A percentile compares a stretch with the other conserved stretches of the same genome.
These are phyloP conservation scores for Dasyprocta punctata DNA, from an alignment of 2,113 vertebrate genomes.

Conservation along the genomic window DNA sequence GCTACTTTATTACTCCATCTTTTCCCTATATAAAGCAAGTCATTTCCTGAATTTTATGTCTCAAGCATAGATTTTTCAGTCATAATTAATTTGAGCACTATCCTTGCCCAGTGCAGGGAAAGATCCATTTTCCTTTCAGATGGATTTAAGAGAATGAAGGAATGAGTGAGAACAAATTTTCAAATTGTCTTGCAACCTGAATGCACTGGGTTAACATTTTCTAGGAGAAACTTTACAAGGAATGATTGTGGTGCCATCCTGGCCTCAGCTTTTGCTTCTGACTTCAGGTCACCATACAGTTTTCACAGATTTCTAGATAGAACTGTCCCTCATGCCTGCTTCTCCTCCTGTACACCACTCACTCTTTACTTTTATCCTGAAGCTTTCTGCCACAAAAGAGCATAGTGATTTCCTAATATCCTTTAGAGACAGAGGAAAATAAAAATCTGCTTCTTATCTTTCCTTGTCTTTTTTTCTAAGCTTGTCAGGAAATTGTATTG, in stretches of 20 bases:
- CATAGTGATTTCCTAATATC: not conserved
- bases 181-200: accelerated
- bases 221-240: not conserved
- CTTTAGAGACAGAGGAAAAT: not conserved
- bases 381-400: not conserved
- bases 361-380: not conserved
- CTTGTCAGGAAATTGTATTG: not conserved
- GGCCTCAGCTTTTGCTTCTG: accelerated
- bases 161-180: not conserved
- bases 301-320: accelerated
- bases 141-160: not conserved
- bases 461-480: not conserved
- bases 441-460: not conserved
- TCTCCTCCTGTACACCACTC: not conserved
- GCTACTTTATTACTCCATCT: not conserved
- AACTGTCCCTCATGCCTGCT: accelerated
- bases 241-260: not conserved
- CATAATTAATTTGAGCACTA: not conserved
- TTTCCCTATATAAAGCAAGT: not conserved
- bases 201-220: accelerated
- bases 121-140: not conserved
- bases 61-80: not conserved
- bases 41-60: not conserved
- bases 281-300: accelerated
- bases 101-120: not conserved